These are phyloP conservation scores for Carollia perspicillata DNA, from an alignment of 2,113 vertebrate species.

Conservation along the genomic window DNA sequence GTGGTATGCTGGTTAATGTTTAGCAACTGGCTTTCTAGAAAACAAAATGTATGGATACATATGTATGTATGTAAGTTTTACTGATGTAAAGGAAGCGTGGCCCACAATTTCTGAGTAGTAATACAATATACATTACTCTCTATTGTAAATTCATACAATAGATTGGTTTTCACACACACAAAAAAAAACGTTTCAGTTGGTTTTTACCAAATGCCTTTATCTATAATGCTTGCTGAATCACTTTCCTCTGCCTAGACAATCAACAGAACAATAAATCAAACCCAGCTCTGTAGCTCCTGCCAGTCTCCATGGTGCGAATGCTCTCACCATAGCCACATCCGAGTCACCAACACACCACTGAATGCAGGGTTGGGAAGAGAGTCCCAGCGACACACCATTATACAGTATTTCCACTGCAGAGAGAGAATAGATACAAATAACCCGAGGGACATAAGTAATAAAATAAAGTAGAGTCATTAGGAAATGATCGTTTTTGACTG, in stretches of 20 bases:
- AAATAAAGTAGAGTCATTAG: neutral
- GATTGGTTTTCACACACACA: neutral
- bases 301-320: neutral
- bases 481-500: neutral
- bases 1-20: neutral
- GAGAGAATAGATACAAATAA: neutral
- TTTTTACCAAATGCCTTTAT: constrained; percentile 15
- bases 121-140: neutral
- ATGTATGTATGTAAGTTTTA: neutral
- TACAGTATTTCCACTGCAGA: neutral
- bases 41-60: neutral
- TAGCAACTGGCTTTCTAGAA: neutral
- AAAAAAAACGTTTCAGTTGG: neutral
- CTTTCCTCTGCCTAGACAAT: neutral
- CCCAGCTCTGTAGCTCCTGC: neutral
- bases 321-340: neutral
- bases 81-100: neutral
- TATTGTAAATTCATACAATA: neutral
- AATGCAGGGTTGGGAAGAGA: neutral
- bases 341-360: neutral
- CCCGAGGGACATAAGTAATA: neutral
- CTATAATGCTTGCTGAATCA: neutral
- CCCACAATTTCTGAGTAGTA: neutral
- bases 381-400: neutral
- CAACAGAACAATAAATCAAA: neutral